A percentile compares a stretch with the other conserved stretches of the same genome.
phyloP scores from a whole-genome alignment of 1,140 invertebrate species.

The Ceratoteleas bidentatus region DNA sequence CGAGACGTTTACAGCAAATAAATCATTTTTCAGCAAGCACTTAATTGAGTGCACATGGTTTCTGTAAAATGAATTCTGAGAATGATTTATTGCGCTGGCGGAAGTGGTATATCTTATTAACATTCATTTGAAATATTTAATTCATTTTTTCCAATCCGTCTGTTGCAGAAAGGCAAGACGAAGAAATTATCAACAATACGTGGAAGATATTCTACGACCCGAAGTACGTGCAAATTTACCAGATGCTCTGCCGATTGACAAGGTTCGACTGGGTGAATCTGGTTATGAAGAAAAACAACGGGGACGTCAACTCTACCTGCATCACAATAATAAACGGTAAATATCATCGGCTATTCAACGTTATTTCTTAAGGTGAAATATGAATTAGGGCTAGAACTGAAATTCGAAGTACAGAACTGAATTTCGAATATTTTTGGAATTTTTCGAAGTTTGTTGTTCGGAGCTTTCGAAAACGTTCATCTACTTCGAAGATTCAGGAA shows the following conservation, averaged over 20 bases:
- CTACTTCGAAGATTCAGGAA: too few relatives aligned
- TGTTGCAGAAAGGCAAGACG: conserved; percentile 6
- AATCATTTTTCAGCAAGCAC: too few relatives aligned
- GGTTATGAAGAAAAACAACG: conserved; percentile 12
- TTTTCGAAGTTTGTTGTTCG: too few relatives aligned
- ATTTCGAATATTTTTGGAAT: too few relatives aligned
- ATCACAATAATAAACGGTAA: conserved; percentile 25
- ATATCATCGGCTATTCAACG: neutral
- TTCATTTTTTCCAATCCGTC: conserved; percentile 15
- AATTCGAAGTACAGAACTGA: neutral
- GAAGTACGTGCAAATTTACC: conserved; percentile 10
- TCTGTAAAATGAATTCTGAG: too few relatives aligned
- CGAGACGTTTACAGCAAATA: too few relatives aligned
- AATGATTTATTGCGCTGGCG: too few relatives aligned
- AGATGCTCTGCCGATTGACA: neutral
- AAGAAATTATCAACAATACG: conserved; percentile 28
- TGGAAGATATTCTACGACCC: conserved; percentile 19
- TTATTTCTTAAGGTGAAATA: neutral
- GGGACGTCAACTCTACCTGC: neutral
- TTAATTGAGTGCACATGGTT: too few relatives aligned
- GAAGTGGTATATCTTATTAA: too few relatives aligned
- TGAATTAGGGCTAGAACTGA: too few relatives aligned
- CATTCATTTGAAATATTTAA: neutral
- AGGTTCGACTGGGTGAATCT: conserved; percentile 16
- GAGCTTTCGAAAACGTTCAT: neutral